Percentiles rank a stretch among this genome's conserved stretches.
Conservation (phyloP, 2,888 invertebrate species). For the Carpatolechia fugitivella region DNA sequence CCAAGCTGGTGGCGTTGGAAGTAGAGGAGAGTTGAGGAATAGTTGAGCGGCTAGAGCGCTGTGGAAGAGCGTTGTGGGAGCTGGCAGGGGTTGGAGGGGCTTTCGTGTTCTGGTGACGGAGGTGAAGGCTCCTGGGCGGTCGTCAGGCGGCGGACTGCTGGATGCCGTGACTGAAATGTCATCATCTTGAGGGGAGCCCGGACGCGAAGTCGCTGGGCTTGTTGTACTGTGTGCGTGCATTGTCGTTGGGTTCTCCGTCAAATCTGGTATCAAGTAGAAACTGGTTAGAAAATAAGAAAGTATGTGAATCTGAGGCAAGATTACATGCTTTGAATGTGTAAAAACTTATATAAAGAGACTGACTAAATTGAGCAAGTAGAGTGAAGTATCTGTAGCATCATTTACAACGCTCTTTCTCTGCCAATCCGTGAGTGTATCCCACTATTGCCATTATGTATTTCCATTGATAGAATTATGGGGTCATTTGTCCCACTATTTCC, state of each 20-base stretch:
- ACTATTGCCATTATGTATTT: too few relatives aligned
- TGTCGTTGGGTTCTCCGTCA: conserved; percentile 63
- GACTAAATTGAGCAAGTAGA: too few relatives aligned
- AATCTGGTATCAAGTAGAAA: conserved; percentile 39
- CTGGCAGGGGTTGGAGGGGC: conserved; percentile 67
- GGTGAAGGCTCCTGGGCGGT: conserved; percentile 78
- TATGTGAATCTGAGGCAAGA: too few relatives aligned
- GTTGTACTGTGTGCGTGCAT: conserved; percentile 85
- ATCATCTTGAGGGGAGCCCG: conserved; percentile 78
- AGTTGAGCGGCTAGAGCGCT: conserved; percentile 82
- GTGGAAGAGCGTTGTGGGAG: conserved; percentile 72
- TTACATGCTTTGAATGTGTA: too few relatives aligned
- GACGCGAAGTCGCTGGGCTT: conserved; percentile 83
- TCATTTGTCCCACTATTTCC: too few relatives aligned
- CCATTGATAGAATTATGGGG: too few relatives aligned
- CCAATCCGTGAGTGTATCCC: too few relatives aligned
- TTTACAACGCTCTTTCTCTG: too few relatives aligned
- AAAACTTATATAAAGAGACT: too few relatives aligned
- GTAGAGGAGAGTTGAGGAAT: conserved; percentile 85
- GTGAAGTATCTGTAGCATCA: too few relatives aligned
- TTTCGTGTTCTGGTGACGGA: conserved; percentile 67
- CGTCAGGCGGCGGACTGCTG: conserved; percentile 71
- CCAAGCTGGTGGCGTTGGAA: conserved; percentile 89
- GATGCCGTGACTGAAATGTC: conserved; percentile 83
- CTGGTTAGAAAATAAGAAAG: too few relatives aligned